phyloP scores from a whole-genome alignment of 1,140 invertebrate species.

The Macrosteles quadrilineatus region DNA sequence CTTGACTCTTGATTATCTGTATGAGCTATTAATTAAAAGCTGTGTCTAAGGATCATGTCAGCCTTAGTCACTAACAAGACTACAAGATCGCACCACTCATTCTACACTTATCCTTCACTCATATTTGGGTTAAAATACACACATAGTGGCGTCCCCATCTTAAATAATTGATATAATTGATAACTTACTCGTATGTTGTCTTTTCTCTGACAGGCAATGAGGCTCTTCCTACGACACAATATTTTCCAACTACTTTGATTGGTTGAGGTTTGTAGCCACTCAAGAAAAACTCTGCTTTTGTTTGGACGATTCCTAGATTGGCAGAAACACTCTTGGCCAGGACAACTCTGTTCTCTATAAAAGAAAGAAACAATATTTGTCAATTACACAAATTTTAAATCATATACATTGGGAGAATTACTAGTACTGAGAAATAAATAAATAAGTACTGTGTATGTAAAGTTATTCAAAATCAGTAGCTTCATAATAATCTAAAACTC shows the following conservation, averaged over 20 bases:
- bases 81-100: no score
- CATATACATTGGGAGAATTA: background rate
- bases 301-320: slow-evolving; percentile 80
- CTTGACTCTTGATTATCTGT: no score
- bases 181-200: no score
- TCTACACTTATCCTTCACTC: no score
- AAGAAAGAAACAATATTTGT: slow-evolving; percentile 39
- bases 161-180: no score
- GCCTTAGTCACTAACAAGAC: no score
- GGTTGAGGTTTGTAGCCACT: slow-evolving; percentile 74
- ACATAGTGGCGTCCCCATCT: no score
- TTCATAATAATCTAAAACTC: no score
- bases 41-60: no score
- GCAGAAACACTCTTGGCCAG: slow-evolving; percentile 74
- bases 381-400: background rate
- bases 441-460: slow-evolving; percentile 32
- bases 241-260: slow-evolving; percentile 55
- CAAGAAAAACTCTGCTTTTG: slow-evolving; percentile 80
- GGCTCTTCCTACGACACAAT: slow-evolving; percentile 58
- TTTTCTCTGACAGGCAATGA: slow-evolving; percentile 45
- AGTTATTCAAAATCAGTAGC: background rate
- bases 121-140: no score
- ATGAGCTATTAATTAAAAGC: no score
- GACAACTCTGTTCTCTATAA: slow-evolving; percentile 59
- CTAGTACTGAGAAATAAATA: background rate